Conservation (phyloP, 1,140 invertebrate genomes). For the Doryteuthis pealeii region DNA sequence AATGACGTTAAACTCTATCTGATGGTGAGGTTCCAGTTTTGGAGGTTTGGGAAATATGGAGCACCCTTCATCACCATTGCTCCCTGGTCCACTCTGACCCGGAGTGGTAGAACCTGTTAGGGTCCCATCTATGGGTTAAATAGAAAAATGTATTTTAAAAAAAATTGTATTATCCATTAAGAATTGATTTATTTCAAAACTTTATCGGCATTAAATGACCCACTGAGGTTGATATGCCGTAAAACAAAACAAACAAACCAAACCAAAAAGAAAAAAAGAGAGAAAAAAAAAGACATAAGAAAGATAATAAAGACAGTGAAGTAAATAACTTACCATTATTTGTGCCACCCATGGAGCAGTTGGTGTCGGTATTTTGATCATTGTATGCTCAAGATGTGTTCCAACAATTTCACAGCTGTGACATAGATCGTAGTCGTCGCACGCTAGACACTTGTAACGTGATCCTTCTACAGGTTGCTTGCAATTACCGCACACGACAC, state of each 20-base stretch:
- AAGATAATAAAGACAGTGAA: background rate
- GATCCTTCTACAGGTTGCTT: slow-evolving; percentile 68
- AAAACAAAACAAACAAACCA: background rate
- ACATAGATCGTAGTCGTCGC: slow-evolving; percentile 84
- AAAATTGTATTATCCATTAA: too few species aligned
- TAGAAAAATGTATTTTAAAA: too few species aligned
- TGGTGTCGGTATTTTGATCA: slow-evolving; percentile 72
- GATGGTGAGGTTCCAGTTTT: too few species aligned
- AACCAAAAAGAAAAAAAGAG: background rate
- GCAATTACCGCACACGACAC: slow-evolving; percentile 78
- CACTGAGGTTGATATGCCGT: too few species aligned
- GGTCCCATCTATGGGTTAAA: too few species aligned
- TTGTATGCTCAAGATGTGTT: slow-evolving; percentile 75
- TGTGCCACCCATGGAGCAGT: background rate
- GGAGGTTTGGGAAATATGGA: too few species aligned
- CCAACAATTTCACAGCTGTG: slow-evolving; percentile 72
- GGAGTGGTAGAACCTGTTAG: too few species aligned
- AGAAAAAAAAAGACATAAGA: background rate
- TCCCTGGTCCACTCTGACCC: too few species aligned
- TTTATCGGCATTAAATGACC: too few species aligned
- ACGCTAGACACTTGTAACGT: slow-evolving; percentile 84
- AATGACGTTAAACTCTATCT: too few species aligned
- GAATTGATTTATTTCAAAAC: too few species aligned
- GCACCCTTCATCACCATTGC: too few species aligned
- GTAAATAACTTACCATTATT: background rate